Percentiles rank a stretch among this genome's conserved stretches.
Conservation (phyloP, 2,888 invertebrate genomes). For the Hedychridium roseum region DNA sequence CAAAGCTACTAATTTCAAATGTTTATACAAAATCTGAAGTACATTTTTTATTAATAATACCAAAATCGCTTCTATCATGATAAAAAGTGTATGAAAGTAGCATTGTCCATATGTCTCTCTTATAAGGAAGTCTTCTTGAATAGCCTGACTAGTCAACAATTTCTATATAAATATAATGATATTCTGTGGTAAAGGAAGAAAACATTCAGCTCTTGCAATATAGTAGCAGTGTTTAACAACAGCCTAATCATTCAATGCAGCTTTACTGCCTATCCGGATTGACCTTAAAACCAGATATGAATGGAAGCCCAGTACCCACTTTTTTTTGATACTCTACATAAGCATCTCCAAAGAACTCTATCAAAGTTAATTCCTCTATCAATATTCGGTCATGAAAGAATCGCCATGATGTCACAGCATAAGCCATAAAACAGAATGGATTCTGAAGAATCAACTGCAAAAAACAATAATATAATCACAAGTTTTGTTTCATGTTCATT, state of each 20-base stretch:
- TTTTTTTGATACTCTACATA: conserved; percentile 86
- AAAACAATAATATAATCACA: conserved; percentile 16
- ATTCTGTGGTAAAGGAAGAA: no score
- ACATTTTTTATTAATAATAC: no score
- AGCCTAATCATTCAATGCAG: no score
- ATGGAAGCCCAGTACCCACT: conserved; percentile 88
- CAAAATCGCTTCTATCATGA: no score
- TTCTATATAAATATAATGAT: no score
- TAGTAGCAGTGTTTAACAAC: no score
- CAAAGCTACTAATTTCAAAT: background rate
- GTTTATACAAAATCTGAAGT: background rate
- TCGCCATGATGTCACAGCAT: conserved; percentile 84
- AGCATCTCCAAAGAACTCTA: conserved; percentile 90
- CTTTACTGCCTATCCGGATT: no score
- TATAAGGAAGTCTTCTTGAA: no score
- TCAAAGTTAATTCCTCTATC: conserved; percentile 87
- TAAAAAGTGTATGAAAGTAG: no score
- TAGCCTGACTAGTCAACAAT: no score
- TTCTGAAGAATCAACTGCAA: conserved; percentile 85
- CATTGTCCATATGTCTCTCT: no score
- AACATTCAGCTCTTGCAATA: no score
- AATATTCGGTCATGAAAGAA: conserved; percentile 90
- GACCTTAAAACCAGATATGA: conserved; percentile 79
- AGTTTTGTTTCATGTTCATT: background rate
- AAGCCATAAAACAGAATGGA: conserved; percentile 85